Evolutionary conservation across 2,113 vertebrate genomes (phyloP), one percentile per base, ranked within the genome.

Genomic region (Burhinus bistriatus): DNA sequence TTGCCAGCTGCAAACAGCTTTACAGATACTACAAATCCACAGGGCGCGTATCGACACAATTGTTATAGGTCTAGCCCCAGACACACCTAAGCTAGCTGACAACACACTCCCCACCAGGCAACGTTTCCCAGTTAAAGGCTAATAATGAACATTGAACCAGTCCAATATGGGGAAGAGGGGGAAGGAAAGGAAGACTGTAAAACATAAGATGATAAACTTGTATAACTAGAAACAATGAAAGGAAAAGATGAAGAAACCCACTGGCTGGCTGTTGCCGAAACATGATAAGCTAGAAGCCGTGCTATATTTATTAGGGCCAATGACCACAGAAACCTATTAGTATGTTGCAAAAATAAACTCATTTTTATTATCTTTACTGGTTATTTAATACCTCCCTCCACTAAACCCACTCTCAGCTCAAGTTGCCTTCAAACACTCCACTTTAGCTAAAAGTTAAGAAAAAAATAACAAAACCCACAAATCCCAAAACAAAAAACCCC

Each of bases 21-120:
- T 30, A 85, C 34, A 78, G 77, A 23, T 78, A 8, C 26, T 32
- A 22, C 12, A 57, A 71, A 55, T 9, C 45, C 62, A 45, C 0
- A 0, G 25, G 76, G 52, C 0, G 0, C 3, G 20, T 14, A 65
- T 2, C 0, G 4, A 62, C 42, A 34, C 36, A 52, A 34, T 0
- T 12, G 19, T 5, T 36, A 42, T 1, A 65, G 36, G 52, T 72
- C 36, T 27, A 49, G 44, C 21, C 42, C 47, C 18, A 62, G 38
- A 89, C 55, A 73, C 87, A 70, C 36, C 77, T 58, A 11, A 30
- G 12, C 40, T 40, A 52, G 11, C 69, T 66, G 45, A 30, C 16
- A 55, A 23, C n/a, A 40, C 6, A 1, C 29, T 58, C 29, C 38
- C 30, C 36, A 36, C 38, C 57, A 15, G 1, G 44, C 38, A 21